A percentile compares a stretch with the other conserved stretches of the same genome.
These are phyloP conservation scores for Terrapene triunguis DNA, from an alignment of 2,113 vertebrate species.

Conservation along the genomic window DNA sequence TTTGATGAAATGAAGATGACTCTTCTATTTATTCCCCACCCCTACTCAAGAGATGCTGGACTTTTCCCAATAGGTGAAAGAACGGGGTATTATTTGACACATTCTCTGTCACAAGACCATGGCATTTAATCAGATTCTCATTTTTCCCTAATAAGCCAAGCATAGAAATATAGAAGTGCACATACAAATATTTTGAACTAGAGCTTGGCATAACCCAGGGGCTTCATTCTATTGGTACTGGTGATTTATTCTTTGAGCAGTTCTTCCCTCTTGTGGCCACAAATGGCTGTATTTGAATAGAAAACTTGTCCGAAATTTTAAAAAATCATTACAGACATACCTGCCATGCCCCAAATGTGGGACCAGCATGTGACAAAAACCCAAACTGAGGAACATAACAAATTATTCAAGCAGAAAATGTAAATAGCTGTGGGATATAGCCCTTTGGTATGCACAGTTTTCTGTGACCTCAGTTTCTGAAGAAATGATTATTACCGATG, in stretches of 20 bases:
- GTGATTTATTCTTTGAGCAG: conserved; percentile 54
- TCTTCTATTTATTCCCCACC: not conserved
- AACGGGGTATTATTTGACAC: not conserved
- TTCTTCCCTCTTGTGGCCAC: conserved; percentile 74
- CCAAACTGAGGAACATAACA: not conserved
- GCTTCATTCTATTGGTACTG: not conserved
- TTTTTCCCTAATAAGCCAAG: not conserved
- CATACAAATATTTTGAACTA: not conserved
- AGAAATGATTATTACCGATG: not conserved
- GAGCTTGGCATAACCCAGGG: not conserved
- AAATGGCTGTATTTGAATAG: conserved; percentile 17
- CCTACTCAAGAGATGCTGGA: not conserved
- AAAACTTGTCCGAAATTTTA: not conserved
- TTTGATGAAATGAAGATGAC: not conserved
- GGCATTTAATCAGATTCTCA: not conserved
- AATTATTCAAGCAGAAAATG: not conserved
- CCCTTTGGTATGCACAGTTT: not conserved
- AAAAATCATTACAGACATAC: not conserved
- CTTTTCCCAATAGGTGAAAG: not conserved
- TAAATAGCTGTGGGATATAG: not conserved
- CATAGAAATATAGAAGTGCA: not conserved
- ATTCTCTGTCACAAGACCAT: not conserved
- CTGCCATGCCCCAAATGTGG: not conserved
- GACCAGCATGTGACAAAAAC: not conserved
- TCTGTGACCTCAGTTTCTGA: not conserved